These are phyloP conservation scores for Morpho achilles DNA, from an alignment of 2,888 invertebrate genomes.

Conservation along the genomic window DNA sequence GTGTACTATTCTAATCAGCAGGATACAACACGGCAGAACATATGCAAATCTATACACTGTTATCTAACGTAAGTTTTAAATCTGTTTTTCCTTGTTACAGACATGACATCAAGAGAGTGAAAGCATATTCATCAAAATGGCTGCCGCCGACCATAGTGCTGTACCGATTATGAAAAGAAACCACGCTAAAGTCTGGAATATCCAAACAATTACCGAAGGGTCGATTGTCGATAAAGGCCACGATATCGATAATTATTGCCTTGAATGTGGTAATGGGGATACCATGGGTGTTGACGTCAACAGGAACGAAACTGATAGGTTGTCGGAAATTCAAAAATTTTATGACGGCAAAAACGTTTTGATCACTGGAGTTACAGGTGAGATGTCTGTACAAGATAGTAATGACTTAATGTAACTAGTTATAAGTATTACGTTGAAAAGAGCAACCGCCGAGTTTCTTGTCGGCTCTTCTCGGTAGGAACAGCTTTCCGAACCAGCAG, in stretches of 20 bases:
- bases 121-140: conserved; percentile 20
- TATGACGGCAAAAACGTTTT: conserved; percentile 79
- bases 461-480: too few species aligned
- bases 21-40: too few species aligned
- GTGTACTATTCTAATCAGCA: too few species aligned
- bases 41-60: too few species aligned
- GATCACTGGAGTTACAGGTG: conserved; percentile 81
- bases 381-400: conserved; percentile 21
- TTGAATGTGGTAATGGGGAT: conserved; percentile 32
- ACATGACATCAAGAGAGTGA: conserved; percentile 29
- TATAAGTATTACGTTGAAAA: too few species aligned
- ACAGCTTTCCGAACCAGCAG: too few species aligned
- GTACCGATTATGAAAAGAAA: conserved; percentile 9
- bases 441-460: too few species aligned
- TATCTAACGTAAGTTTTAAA: background rate
- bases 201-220: conserved; percentile 6
- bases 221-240: conserved; percentile 13
- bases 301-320: conserved; percentile 36
- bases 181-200: conserved; percentile 15
- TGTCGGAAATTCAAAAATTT: conserved; percentile 75
- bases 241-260: conserved; percentile 18
- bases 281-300: conserved; percentile 36
- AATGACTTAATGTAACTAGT: too few species aligned
- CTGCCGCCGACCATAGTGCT: conserved; percentile 15
- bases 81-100: conserved; percentile 35